These are phyloP conservation scores for Stictonetta naevosa DNA, from an alignment of 2,113 vertebrate species.

Conservation along the genomic window DNA sequence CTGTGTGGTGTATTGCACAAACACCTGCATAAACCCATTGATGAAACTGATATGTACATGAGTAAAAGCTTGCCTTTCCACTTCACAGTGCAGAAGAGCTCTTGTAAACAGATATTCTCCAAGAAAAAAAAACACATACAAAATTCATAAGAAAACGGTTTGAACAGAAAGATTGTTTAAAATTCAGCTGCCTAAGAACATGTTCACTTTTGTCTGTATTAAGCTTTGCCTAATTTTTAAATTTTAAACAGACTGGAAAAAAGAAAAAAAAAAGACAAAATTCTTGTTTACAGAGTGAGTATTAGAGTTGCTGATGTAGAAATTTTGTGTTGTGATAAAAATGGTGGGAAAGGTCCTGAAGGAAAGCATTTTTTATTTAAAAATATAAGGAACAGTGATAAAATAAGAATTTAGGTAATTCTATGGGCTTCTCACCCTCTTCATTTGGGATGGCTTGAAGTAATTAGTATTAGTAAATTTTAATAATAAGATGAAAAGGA, in stretches of 20 bases:
- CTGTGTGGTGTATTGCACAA: background rate
- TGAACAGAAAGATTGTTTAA: background rate
- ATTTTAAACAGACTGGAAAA: background rate
- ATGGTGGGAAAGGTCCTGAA: conserved; percentile 22
- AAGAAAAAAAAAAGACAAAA: background rate
- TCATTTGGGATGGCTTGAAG: conserved; percentile 11
- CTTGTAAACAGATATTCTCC: background rate
- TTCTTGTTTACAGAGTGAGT: background rate
- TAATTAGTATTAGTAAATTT: conserved; percentile 26
- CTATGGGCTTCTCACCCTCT: background rate
- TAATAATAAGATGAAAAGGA: background rate
- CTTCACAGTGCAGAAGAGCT: background rate
- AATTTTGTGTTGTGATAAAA: conserved; percentile 34
- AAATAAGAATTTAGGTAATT: conserved; percentile 35
- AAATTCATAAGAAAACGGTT: background rate
- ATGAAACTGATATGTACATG: background rate
- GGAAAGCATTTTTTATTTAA: background rate
- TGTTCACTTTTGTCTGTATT: background rate
- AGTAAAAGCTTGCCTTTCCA: background rate
- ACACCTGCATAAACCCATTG: background rate
- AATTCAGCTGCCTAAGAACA: background rate
- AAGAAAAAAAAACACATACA: background rate
- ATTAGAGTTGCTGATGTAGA: background rate
- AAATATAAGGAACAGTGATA: conserved; percentile 10
- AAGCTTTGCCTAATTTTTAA: background rate